Evolutionary conservation across 2,113 vertebrate species (phyloP).

Genomic region (Marmota flaviventris): DNA sequence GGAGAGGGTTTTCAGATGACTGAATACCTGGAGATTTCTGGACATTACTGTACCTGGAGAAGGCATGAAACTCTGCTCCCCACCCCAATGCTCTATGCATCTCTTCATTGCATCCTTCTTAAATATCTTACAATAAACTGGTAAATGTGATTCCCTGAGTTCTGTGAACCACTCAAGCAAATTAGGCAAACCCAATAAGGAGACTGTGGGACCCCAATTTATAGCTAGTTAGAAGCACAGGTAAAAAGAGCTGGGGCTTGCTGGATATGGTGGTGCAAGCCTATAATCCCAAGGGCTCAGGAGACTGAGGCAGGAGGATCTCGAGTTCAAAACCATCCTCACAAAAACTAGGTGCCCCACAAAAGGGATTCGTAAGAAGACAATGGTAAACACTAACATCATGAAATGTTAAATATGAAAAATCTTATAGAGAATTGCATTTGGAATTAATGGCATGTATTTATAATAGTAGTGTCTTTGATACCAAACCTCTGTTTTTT

Average conservation of each 20-base stretch:
- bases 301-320: no score
- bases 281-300: no score
- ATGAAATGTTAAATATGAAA: not conserved
- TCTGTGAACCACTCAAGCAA: not conserved
- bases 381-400: not conserved
- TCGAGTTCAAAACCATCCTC: no score
- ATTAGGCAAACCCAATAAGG: not conserved
- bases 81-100: no score
- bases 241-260: no score
- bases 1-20: not conserved
- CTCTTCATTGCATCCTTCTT: not conserved
- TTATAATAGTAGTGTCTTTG: not conserved
- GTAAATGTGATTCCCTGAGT: not conserved
- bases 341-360: no score
- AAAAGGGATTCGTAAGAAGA: not conserved
- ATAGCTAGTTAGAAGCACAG: not conserved
- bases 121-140: not conserved
- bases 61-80: not conserved
- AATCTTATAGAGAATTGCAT: not conserved
- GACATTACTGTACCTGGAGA: not conserved
- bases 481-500: not conserved
- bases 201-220: not conserved
- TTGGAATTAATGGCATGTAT: not conserved
- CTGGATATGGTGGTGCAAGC: no score
- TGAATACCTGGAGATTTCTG: not conserved